A percentile compares a stretch with the other conserved stretches of the same genome.
phyloP scores from a whole-genome alignment of 2,113 vertebrate species.

The Platysteira castanea region DNA sequence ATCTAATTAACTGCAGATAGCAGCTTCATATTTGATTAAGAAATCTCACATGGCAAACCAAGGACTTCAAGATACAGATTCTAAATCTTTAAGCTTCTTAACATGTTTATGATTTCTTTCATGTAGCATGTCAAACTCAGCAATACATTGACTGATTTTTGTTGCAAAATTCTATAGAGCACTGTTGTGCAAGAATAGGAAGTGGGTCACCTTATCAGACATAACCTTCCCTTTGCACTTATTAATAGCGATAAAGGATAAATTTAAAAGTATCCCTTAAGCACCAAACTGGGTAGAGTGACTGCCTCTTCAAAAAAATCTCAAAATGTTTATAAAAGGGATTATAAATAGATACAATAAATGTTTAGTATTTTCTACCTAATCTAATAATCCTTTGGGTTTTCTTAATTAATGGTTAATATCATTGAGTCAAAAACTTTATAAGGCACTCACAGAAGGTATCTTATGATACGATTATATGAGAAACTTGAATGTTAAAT shows the following conservation, averaged over 20 bases:
- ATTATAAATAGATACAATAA: background rate
- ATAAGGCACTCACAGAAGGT: background rate
- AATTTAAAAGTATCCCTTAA: background rate
- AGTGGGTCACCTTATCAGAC: background rate
- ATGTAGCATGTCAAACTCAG: background rate
- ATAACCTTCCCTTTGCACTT: background rate
- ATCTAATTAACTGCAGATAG: background rate
- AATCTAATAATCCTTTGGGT: background rate
- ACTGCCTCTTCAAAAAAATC: background rate
- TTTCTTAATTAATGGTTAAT: background rate
- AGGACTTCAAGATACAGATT: background rate
- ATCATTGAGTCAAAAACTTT: background rate
- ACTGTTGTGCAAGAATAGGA: background rate
- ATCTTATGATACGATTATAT: background rate
- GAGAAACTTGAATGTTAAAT: background rate
- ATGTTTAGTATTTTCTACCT: background rate
- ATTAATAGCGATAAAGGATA: background rate
- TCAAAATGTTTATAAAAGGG: background rate
- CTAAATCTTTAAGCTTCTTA: conserved; percentile 42
- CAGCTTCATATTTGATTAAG: background rate
- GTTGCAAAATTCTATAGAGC: background rate
- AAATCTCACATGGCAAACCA: background rate
- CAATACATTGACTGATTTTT: background rate
- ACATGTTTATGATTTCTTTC: background rate
- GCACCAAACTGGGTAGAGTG: background rate